phyloP scores from a whole-genome alignment of 1,140 invertebrate species.

The Euura saliciscinereae region DNA sequence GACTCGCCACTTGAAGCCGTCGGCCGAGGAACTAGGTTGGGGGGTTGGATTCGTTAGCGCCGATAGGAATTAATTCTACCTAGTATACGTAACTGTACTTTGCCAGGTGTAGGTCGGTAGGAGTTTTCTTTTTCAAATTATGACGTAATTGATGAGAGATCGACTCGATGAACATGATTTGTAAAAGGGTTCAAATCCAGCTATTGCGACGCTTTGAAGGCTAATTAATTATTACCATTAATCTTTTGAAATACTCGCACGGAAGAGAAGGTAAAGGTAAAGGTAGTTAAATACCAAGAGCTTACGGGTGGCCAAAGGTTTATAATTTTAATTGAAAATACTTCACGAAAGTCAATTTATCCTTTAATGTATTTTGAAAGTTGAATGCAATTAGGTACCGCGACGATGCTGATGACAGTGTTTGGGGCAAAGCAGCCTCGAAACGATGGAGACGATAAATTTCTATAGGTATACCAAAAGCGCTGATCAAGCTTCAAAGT shows the following conservation, averaged over 20 bases:
- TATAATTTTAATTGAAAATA: no score
- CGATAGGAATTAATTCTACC: conserved; percentile 43
- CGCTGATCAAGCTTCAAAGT: background rate
- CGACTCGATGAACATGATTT: background rate
- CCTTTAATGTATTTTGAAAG: background rate
- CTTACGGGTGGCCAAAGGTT: no score
- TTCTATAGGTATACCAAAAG: background rate
- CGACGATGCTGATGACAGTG: background rate
- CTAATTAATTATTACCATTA: no score
- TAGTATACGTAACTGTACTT: conserved; percentile 39
- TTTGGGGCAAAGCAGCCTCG: background rate
- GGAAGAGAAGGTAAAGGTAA: no score
- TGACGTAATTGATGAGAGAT: background rate
- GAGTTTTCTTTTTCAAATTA: conserved; percentile 40
- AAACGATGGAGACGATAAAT: no score
- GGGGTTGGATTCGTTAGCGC: conserved; percentile 41
- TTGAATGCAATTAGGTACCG: background rate
- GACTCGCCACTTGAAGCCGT: conserved; percentile 37
- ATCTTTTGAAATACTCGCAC: no score
- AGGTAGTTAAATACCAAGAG: no score
- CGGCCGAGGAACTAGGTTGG: conserved; percentile 17
- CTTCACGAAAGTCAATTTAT: no score
- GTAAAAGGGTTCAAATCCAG: background rate
- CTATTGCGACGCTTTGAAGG: no score
- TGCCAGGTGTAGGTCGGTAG: conserved; percentile 35